Base-by-base conservation (phyloP, 2,888 invertebrate species). In the Xestia c-nigrum region DNA sequence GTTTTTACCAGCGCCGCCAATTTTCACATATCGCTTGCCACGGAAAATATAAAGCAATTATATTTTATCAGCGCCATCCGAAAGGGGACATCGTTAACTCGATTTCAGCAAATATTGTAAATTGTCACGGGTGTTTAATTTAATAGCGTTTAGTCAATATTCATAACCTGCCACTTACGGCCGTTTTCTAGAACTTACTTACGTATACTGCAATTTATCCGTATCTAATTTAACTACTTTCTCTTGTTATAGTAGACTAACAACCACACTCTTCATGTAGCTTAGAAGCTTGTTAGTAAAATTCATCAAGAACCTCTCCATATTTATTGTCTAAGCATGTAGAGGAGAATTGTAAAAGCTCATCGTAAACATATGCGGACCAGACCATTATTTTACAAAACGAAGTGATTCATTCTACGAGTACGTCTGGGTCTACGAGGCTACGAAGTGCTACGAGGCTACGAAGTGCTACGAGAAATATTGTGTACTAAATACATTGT, bases 1-100 rank as follows among this genome's bases (percentile, higher is more conserved):
- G 94, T 94, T 95, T 95, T 95, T 94, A 89, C 91, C 74, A 83
- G 80, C 83, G 76, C 87, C 88, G 87, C 87, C 90, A 84, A 84
- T 80, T 86, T 88, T 89, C 89, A 85, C 86, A 82, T 85, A 84
- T 85, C 83, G 76, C 79, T 83, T 77, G 84, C 76, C 81, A 68
- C 83, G 76, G 72, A 83, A 86, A 84, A 77, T 84, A 84, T 81
- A 81, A 84, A 84, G 83, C 86, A 83, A 81, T 83, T 84, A 87
- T 84, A 83, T 83, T 84, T 80, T 75, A 81, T 78, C 74, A 69
- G 65, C 64, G 57, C 66, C 76, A 80, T 66, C 76, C 64, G 66
- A 68, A 64, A 66, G 72, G 59, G 64, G 68, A 70, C 77, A 57
- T 76, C 83, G 68, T 85, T 86, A 72, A 70, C 69, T 71, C 50